Evolutionary conservation across 1,140 invertebrate genomes (phyloP), one percentile per base, ranked within the genome.

Genomic region (Cydia amplana): DNA sequence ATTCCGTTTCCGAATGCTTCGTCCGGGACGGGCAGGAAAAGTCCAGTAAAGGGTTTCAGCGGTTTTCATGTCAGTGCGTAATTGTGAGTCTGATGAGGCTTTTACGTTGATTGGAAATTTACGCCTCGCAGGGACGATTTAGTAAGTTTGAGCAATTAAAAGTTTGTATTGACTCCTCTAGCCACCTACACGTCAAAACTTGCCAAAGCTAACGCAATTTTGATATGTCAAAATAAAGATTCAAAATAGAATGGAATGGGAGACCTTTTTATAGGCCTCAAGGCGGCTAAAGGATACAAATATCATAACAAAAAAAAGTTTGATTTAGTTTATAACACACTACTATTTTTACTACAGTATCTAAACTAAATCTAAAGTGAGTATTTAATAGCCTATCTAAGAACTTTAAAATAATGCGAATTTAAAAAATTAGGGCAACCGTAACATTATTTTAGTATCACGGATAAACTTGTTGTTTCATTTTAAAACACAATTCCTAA

Each of bases 11-110:
- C n/a, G 55, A 60, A 23, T 60, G 18, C 2, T n/a, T n/a, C 51
- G n/a, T 51, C 4, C 4, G n/a, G 20, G 16, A 49, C 46, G 46
- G 55, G 18, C 55, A 20, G 55, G 55, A 60, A 60, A 60, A 60
- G 55, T 60, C 55, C 55, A 16, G 55, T 60, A 60, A 60, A 60
- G 55, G 55, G 55, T 60, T 60, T 2, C 55, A 20, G 55, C 55
- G 55, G 55, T 60, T 60, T 23, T 23, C 55, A 9, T 60, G 55
- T 60, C 55, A 60, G 7, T 60, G 18, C 6, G 20, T 60, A 60
- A 60, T 60, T 60, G 51, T 1, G 18, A 60, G 55, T 23, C 55
- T 60, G 55, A 60, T 60, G 55, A 60, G 55, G 20, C 55, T 9
- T 51, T 51, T 18, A 23, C 9, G 18, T 18, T 18, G 55, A 23